phyloP scores from a whole-genome alignment of 2,797 vertebrate species.

The Eidolon dupreanum region DNA sequence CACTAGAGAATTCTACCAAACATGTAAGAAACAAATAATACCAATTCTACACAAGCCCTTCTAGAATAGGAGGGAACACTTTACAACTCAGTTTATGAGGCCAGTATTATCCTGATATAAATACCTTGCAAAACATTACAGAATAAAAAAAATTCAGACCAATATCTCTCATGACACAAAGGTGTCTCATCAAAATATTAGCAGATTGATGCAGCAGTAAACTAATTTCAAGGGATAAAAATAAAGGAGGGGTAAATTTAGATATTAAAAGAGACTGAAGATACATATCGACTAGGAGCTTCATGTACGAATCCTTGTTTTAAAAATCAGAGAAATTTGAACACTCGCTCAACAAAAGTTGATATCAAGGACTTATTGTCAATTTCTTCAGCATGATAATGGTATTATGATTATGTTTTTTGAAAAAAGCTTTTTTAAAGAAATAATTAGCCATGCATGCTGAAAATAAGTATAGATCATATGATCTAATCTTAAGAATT shows the following conservation, averaged over 20 bases:
- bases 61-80: not conserved
- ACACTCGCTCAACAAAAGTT: not conserved
- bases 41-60: not conserved
- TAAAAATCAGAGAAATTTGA: not conserved
- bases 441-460: not conserved
- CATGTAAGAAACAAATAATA: not conserved
- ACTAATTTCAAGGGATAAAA: not conserved
- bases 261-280: not conserved
- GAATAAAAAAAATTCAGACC: not conserved
- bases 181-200: not conserved
- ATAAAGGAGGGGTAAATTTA: not conserved
- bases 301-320: not conserved
- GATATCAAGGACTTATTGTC: not conserved
- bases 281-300: not conserved
- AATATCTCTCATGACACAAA: not conserved
- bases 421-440: not conserved
- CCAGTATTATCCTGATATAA: not conserved
- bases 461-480: not conserved
- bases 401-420: not conserved
- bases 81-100: not conserved
- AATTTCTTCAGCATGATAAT: not conserved
- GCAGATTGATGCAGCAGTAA: not conserved
- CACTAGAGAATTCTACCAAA: not conserved
- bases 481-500: not conserved
- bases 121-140: not conserved